Evolutionary conservation across 1,140 invertebrate genomes (phyloP), one percentile per base, ranked within the genome.

Genomic region (Bactericera cockerelli): DNA sequence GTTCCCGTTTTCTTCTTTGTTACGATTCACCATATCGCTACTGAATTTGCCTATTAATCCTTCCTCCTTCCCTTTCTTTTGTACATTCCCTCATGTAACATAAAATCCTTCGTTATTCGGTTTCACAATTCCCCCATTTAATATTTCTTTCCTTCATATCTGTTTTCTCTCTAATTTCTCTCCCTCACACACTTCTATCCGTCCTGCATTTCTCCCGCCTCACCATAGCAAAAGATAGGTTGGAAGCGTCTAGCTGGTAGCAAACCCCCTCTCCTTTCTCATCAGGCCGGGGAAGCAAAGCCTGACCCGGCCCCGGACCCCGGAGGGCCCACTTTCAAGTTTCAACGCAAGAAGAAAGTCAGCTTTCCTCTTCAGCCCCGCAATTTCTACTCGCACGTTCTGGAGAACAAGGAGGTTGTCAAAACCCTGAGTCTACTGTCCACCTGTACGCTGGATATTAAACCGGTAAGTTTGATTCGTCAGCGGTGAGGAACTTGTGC

Each of bases 401-500:
- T 88, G 75, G 92, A 96, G 66, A 93, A 94, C 71, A 95, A 96
- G 69, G 92, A 97, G 69, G 81, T 96, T 58, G 75, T 86, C 10
- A 95, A 95, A 73, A 81, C 89, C 4, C 72, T 91, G 21, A 85
- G 86, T 6, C 76, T 91, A 31, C 71, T 97, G 8, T 85, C 86
- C 24, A 85, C 79, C 59, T 90, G 89, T 65, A 86, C 84, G 4
- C 83, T 88, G 68, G 81, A 84, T 66, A 74, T 89, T 59, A 85
- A 86, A 71, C 76, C 78, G 64, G 86, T 87, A 73, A 77, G 74
- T 62, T 61, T 67, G 0, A 19, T 19, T 2, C 4, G 8, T 4
- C 42, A 49, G n/a, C n/a, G n/a, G n/a, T n/a, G n/a, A n/a, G n/a
- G n/a, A n/a, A n/a, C n/a, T n/a, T n/a, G n/a, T n/a, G n/a, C n/a